phyloP scores from a whole-genome alignment of 2,113 vertebrate species.

The Prochilodus magdalenae region DNA sequence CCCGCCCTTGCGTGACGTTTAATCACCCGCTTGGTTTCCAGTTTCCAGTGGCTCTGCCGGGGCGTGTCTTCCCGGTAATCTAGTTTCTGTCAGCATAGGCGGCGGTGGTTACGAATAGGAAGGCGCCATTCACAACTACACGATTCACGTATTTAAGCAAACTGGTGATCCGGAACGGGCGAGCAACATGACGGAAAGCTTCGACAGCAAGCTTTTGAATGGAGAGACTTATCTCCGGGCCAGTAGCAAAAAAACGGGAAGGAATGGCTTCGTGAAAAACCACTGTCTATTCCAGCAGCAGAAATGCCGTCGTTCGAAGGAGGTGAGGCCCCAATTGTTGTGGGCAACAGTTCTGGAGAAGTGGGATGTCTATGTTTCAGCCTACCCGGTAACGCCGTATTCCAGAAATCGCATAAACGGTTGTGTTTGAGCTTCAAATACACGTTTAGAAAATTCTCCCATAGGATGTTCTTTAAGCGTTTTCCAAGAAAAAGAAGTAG shows the following conservation, averaged over 20 bases:
- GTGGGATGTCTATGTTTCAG: background rate
- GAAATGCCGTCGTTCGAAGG: constrained; percentile 68
- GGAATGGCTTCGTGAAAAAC: constrained; percentile 78
- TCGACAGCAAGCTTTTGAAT: constrained; percentile 70
- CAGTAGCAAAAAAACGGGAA: constrained; percentile 60
- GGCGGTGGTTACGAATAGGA: constrained; percentile 52
- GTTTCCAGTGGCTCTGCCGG: constrained; percentile 1
- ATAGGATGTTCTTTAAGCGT: no score
- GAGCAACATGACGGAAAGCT: constrained; percentile 74
- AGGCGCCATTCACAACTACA: constrained; percentile 59
- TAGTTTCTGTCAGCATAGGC: constrained; percentile 52
- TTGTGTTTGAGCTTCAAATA: no score
- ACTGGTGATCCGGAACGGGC: background rate
- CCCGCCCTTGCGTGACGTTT: constrained; percentile 31
- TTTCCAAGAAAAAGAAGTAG: no score
- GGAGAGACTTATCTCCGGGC: constrained; percentile 68
- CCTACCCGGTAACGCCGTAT: background rate
- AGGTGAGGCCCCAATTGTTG: constrained; percentile 72
- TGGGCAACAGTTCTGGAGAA: constrained; percentile 2
- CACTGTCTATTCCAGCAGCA: constrained; percentile 68
- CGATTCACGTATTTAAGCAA: constrained; percentile 50
- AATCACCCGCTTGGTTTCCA: constrained; percentile 42
- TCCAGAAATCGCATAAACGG: background rate
- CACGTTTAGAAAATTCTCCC: no score
- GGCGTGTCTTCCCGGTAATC: constrained; percentile 63